Conservation (phyloP, 2,888 invertebrate genomes). For the Ceriagrion tenellum region DNA sequence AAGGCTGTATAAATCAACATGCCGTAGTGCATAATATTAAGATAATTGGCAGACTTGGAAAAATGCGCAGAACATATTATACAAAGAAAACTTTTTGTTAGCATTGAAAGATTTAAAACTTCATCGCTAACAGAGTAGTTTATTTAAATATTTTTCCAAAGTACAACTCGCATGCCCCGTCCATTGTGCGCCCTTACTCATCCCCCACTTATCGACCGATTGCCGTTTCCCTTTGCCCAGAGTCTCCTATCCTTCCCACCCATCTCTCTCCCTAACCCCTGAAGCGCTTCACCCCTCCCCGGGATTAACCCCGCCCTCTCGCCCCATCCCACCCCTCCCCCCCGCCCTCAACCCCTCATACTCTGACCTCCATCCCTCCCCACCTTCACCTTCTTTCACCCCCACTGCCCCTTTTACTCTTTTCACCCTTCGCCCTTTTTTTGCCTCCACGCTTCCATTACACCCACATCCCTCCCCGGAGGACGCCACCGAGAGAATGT, state of each 20-base stretch:
- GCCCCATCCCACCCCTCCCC: too few relatives aligned
- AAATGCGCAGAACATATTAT: too few relatives aligned
- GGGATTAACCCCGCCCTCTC: background rate
- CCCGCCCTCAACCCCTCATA: background rate
- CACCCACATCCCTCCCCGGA: background rate
- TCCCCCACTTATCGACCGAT: constrained; percentile 45
- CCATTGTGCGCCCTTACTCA: background rate
- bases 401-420: background rate
- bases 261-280: too few relatives aligned
- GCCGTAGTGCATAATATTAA: too few relatives aligned
- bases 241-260: background rate
- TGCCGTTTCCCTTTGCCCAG: background rate
- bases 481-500: background rate
- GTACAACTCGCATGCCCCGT: background rate
- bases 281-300: too few relatives aligned
- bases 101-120: too few relatives aligned
- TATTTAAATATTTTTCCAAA: too few relatives aligned
- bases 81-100: too few relatives aligned
- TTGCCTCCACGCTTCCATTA: background rate
- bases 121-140: too few relatives aligned
- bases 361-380: too few relatives aligned
- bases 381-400: background rate
- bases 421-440: constrained; percentile 26
- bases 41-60: too few relatives aligned
- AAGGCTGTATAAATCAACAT: too few relatives aligned